Evolutionary conservation across 2,888 invertebrate genomes (phyloP).

Genomic region (Lomographa bimaculata): DNA sequence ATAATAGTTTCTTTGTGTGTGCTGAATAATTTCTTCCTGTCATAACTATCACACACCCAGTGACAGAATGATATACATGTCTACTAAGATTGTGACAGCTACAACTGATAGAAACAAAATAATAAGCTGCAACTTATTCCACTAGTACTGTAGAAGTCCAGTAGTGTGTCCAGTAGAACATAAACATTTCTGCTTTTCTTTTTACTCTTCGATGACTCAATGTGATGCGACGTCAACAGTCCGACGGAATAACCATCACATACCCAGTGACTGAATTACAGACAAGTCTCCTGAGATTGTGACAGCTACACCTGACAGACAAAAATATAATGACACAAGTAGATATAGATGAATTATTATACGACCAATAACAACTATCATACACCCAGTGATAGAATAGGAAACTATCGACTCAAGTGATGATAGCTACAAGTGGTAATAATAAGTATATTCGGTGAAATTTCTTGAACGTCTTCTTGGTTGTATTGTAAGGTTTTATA

Average conservation of each 20-base stretch:
- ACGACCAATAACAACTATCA: conserved; percentile 12
- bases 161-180: no score
- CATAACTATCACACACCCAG: conserved; percentile 23
- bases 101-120: no score
- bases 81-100: conserved; percentile 17
- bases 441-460: no score
- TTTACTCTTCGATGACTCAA: no score
- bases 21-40: conserved; percentile 8
- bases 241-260: conserved; percentile 30
- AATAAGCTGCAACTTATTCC: no score
- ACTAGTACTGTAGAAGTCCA: no score
- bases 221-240: no score
- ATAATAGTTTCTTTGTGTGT: neutral
- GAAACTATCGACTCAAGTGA: conserved; percentile 16
- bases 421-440: conserved; percentile 16
- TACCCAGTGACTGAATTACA: conserved; percentile 43
- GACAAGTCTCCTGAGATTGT: conserved; percentile 38
- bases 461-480: no score
- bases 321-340: no score
- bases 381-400: conserved; percentile 27
- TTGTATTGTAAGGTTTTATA: no score
- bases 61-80: conserved; percentile 17
- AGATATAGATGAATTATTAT: neutral
- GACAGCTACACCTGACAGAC: neutral
- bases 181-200: no score